Base-by-base conservation (phyloP, 1,140 invertebrate genomes). In the Radopholus similis region DNA sequence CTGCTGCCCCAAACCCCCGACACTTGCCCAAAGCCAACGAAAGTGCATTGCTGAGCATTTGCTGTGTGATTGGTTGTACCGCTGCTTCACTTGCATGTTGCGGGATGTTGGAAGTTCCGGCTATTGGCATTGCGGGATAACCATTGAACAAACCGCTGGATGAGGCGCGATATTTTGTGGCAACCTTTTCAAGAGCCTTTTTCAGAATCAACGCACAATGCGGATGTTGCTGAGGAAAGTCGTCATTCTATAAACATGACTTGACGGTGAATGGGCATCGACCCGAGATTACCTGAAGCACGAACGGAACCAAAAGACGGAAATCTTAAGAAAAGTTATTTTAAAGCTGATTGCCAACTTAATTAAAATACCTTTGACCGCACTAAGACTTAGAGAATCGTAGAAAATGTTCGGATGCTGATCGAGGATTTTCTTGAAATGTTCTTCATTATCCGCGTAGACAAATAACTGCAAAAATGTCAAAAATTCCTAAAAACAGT, bases 41-140 rank as follows among this genome's bases (percentile, higher is more conserved):
- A 54, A 54, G 35, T 28, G 51, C 51, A 32, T 54, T 28, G 13
- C 11, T 54, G 35, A 54, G 51, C 51, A 54, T 54, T 23, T 54
- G 51, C 35, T 54, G 51, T 3, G 51, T 54, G 35, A 54, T 54
- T 32, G 35, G 18, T 5, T 13, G 51, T 32, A 34, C 35, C 18
- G 28, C 51, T 15, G 3, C n/a, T 32, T 5, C 4, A 54, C 28
- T 1, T 32, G 4, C 35, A 18, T 54, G 15, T n/a, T n/a, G n/a
- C n/a, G n/a, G n/a, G n/a, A n/a, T n/a, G n/a, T n/a, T n/a, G n/a
- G n/a, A n/a, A n/a, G n/a, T n/a, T n/a, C n/a, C n/a, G n/a, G n/a
- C n/a, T n/a, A n/a, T n/a, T n/a, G n/a, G n/a, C n/a, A n/a, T n/a
- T n/a, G n/a, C n/a, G n/a, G n/a, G n/a, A n/a, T n/a, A n/a, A n/a